A percentile compares a stretch with the other conserved stretches of the same genome.
Conservation (phyloP, 2,113 vertebrate species). For the Guaruba guarouba region DNA sequence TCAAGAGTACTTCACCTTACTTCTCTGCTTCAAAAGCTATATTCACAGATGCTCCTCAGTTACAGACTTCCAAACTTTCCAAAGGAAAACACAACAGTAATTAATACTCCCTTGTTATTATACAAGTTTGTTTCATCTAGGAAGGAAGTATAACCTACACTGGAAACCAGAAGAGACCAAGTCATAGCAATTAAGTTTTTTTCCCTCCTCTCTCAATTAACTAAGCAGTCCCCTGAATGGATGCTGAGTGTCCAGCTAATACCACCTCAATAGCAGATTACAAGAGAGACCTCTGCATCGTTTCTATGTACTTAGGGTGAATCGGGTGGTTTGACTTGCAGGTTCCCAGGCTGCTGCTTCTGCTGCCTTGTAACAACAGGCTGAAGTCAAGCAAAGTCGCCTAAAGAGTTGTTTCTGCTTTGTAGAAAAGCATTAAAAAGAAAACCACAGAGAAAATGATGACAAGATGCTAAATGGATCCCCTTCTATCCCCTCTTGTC, state of each 20-base stretch:
- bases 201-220: background rate
- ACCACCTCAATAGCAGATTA: background rate
- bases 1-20: background rate
- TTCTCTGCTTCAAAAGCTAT: background rate
- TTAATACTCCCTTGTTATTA: background rate
- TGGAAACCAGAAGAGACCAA: background rate
- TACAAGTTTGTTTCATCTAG: background rate
- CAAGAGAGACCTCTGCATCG: background rate
- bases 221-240: background rate
- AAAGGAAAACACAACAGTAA: background rate
- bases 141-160: background rate
- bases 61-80: slow-evolving; percentile 4
- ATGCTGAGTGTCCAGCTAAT: background rate
- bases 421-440: background rate
- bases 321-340: background rate
- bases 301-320: background rate
- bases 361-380: background rate
- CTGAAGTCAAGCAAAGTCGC: background rate
- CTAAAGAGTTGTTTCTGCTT: background rate
- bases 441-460: background rate
- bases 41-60: background rate
- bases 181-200: background rate
- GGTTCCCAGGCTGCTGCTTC: background rate
- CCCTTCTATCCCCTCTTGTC: background rate
- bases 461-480: background rate